phyloP scores from a whole-genome alignment of 1,140 invertebrate genomes.

The Pseudomyrmex sp. region DNA sequence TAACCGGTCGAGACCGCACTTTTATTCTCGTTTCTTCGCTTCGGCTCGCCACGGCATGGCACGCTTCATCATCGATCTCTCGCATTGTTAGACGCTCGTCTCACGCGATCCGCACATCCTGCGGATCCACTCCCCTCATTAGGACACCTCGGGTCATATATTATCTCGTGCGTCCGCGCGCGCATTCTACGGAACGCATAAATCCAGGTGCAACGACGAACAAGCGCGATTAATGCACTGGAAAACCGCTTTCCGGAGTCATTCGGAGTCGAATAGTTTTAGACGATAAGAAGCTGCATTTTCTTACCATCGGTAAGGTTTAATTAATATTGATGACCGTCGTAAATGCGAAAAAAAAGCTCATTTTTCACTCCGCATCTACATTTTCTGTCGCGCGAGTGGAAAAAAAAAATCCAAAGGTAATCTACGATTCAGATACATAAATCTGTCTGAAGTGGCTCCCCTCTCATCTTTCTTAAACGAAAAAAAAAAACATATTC shows the following conservation, averaged over 20 bases:
- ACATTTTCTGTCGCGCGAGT: not conserved
- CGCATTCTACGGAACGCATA: constrained; percentile 57
- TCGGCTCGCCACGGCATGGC: constrained; percentile 39
- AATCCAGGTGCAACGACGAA: constrained; percentile 65
- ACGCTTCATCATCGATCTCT: constrained; percentile 78
- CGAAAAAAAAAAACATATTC: not conserved
- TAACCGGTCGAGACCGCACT: not conserved
- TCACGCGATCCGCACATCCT: constrained; percentile 73
- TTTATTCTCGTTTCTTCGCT: constrained; percentile 39
- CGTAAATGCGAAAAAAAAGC: not conserved
- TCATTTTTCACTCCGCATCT: not conserved
- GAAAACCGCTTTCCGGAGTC: not conserved
- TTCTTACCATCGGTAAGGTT: constrained; percentile 21
- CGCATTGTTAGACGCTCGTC: constrained; percentile 71
- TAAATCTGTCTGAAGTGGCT: not conserved
- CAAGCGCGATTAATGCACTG: constrained; percentile 56
- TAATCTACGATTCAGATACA: not conserved
- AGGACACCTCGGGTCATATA: constrained; percentile 67
- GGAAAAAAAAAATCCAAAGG: not conserved
- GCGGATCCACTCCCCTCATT: constrained; percentile 72
- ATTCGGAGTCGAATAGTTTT: constrained; percentile 12
- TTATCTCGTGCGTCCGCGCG: constrained; percentile 41
- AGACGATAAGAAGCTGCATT: not conserved
- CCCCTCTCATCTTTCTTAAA: not conserved
- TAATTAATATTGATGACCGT: constrained; percentile 33